Evolutionary conservation across 2,797 vertebrate genomes (phyloP), one percentile per base, ranked within the genome.

Genomic region (Danio kyathit): DNA sequence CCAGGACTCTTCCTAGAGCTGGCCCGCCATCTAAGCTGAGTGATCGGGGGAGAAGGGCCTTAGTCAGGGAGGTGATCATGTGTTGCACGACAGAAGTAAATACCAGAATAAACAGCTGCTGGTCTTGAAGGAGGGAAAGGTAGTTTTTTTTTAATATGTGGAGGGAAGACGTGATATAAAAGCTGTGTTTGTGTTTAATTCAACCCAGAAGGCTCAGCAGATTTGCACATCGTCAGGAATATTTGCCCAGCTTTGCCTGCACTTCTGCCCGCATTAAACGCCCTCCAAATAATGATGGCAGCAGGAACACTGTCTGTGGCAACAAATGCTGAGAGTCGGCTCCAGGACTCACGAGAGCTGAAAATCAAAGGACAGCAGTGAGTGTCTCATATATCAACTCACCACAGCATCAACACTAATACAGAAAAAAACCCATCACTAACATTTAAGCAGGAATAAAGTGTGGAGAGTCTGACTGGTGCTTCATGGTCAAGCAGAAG

Each of bases 61-160:
- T n/a, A n/a, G n/a, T n/a, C n/a, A n/a, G n/a, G n/a, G n/a, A n/a
- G n/a, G n/a, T n/a, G n/a, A n/a, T n/a, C n/a, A n/a, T n/a, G n/a
- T n/a, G 73, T 17, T 59, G 46, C 66, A 41, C 14, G 8, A 48
- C 67, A 76, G 29, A 80, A 38, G 73, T 38, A 79, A 74, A 73
- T 67, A 65, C 74, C 66, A 61, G 12, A 70, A 46, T 13, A 48
- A 79, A 43, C 65, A 74, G 77, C 72, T 75, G 71, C 8, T 80
- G 17, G 29, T 3, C 6, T 73, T 59, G 43, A 56, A 57, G 49
- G 3, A n/a, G 43, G 51, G 41, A 57, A 61, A 17, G 54, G 6
- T 38, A 43, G 40, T 16, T 17, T n/a, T 16, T 17, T n/a, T 51
- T 65, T 16, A 43, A 17, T 49, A 54, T 21, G 6, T 16, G 16